Base-by-base conservation (phyloP, 1,140 invertebrate species). In the Vanessa atalanta region DNA sequence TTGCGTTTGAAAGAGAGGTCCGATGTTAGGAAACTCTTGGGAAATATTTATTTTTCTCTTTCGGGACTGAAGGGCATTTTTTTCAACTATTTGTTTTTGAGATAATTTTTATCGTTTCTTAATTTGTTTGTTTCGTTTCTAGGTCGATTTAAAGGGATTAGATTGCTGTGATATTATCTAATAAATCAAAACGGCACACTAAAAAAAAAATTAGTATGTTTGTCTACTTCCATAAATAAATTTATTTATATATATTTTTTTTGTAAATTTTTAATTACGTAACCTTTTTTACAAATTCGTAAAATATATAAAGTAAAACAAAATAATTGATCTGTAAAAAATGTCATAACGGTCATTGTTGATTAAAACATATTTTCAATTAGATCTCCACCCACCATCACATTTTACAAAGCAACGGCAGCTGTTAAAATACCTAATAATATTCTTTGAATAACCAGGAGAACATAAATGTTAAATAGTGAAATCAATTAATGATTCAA, bases 21-120 rank as follows among this genome's bases (percentile, higher is more conserved):
- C 76, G 76, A 86, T 79, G 82, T 90, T 91, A 83, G 88, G 90
- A 92, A 92, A 92, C 86, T 86, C 77, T 91, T 92, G 84, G 90
- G 88, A 91, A 92, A 92, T 85, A 87, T 85, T 57, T 60, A 86
- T 89, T 92, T 91, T 92, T 92, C 88, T 91, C 87, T 87, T 90
- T 89, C 83, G 87, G 88, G 76, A 73, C 75, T 80, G 90, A 90
- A 92, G 90, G 90, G 90, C 89, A 82, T 84, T 90, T 90, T 31
- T 91, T 92, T 89, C 70, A 75, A 76, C 73, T 83, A 86, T 87
- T 86, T 91, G 82, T 85, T 86, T 91, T 79, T 75, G 68, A 81
- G 78, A 86, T 80, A 83, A 87, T 63, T 47, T 79, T 87, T 82
- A 82, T 86, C 73, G 80, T 82, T 79, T 79, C 79, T 72, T 23